phyloP scores from a whole-genome alignment of 2,888 invertebrate species.

The Campoletis raptor region DNA sequence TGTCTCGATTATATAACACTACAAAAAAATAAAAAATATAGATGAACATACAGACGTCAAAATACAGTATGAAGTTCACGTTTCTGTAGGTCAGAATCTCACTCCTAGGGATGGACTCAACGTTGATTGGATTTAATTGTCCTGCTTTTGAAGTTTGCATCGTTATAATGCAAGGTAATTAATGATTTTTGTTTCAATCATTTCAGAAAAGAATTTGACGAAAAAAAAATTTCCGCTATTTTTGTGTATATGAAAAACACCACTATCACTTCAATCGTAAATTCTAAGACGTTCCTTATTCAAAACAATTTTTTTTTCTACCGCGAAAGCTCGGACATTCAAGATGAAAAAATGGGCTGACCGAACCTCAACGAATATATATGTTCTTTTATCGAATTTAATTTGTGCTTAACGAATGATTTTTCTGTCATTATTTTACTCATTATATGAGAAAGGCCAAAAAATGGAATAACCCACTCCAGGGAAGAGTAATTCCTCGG shows the following conservation, averaged over 20 bases:
- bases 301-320: not conserved
- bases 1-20: not conserved
- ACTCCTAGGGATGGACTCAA: not conserved
- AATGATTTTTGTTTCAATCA: too few species aligned
- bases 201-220: too few species aligned
- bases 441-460: constrained; percentile 10
- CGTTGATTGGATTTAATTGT: not conserved
- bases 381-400: not conserved
- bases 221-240: not conserved
- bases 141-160: not conserved
- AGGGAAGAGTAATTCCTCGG: constrained; percentile 2
- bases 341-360: not conserved
- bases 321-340: not conserved
- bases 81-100: constrained; percentile 38
- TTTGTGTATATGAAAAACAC: not conserved
- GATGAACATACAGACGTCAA: constrained; percentile 7
- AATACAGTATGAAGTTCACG: constrained; percentile 10
- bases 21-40: not conserved
- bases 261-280: not conserved
- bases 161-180: not conserved
- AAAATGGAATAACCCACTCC: constrained; percentile 14
- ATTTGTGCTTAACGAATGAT: not conserved
- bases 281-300: not conserved
- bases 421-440: constrained; percentile 38
- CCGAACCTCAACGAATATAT: not conserved